phyloP scores from a whole-genome alignment of 2,888 invertebrate genomes.

The Poecilus cupreus region DNA sequence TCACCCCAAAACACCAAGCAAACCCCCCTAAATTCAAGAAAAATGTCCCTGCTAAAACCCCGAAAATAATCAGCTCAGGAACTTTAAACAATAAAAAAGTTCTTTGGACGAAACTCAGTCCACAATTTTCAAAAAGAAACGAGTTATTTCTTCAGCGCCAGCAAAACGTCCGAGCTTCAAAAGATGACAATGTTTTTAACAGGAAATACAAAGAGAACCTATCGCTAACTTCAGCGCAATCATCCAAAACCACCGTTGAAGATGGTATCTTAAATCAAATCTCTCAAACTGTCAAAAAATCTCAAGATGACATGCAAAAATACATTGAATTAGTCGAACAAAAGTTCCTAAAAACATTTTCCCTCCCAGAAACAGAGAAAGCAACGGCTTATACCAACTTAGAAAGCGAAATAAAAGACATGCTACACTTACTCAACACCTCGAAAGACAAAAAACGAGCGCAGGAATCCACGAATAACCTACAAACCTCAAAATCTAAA shows the following conservation, averaged over 20 bases:
- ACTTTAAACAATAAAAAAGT: neutral
- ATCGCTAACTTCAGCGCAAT: neutral
- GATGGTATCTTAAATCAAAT: neutral
- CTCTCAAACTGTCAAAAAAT: neutral
- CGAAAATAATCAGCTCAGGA: slow-evolving; percentile 6
- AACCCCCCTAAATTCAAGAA: neutral
- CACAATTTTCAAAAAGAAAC: neutral
- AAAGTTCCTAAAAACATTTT: slow-evolving; percentile 50
- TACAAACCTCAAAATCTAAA: neutral
- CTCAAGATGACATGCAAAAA: slow-evolving; percentile 26
- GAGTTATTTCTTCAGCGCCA: neutral
- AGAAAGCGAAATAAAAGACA: slow-evolving; percentile 44
- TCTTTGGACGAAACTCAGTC: neutral
- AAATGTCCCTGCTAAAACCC: neutral
- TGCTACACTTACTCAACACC: slow-evolving; percentile 20
- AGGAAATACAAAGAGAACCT: neutral
- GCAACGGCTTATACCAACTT: slow-evolving; percentile 38
- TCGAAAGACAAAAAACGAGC: neutral
- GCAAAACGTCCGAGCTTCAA: neutral
- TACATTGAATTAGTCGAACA: slow-evolving; percentile 45
- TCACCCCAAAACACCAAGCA: neutral
- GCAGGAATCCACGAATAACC: neutral
- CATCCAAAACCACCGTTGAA: neutral
- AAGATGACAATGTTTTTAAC: neutral
- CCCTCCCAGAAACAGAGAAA: slow-evolving; percentile 45